phyloP scores from a whole-genome alignment of 2,113 vertebrate genomes.

The Oxyura jamaicensis region DNA sequence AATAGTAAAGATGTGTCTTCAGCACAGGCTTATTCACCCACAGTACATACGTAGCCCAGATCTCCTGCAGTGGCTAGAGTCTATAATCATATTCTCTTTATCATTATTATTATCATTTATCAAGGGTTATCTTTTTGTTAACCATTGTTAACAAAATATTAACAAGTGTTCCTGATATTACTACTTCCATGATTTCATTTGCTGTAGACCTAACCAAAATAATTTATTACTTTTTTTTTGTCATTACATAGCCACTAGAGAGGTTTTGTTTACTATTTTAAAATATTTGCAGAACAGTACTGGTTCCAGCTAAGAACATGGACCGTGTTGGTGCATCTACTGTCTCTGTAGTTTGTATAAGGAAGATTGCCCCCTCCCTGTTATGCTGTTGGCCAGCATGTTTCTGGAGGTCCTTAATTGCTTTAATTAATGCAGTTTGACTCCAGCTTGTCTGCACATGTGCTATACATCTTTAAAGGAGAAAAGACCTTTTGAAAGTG shows the following conservation, averaged over 20 bases:
- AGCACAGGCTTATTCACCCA: neutral
- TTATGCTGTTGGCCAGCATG: neutral
- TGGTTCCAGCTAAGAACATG: neutral
- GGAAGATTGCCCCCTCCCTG: neutral
- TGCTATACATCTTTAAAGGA: neutral
- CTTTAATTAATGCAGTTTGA: neutral
- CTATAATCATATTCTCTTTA: neutral
- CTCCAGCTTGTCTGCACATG: neutral
- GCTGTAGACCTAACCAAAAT: neutral
- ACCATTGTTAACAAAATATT: neutral
- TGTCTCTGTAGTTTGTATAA: neutral
- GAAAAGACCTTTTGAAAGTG: neutral
- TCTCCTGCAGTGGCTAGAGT: neutral
- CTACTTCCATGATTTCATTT: neutral
- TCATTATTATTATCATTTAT: neutral
- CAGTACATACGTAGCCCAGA: rapidly evolving
- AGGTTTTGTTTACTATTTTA: neutral
- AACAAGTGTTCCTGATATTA: neutral
- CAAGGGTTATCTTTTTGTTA: neutral
- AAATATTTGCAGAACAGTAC: neutral
- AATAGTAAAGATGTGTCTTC: neutral
- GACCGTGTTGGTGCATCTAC: neutral
- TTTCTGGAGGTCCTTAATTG: neutral
- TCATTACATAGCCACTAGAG: neutral
- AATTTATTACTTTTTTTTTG: neutral